phyloP scores from a whole-genome alignment of 2,113 vertebrate species.

The Zapus hudsonius region DNA sequence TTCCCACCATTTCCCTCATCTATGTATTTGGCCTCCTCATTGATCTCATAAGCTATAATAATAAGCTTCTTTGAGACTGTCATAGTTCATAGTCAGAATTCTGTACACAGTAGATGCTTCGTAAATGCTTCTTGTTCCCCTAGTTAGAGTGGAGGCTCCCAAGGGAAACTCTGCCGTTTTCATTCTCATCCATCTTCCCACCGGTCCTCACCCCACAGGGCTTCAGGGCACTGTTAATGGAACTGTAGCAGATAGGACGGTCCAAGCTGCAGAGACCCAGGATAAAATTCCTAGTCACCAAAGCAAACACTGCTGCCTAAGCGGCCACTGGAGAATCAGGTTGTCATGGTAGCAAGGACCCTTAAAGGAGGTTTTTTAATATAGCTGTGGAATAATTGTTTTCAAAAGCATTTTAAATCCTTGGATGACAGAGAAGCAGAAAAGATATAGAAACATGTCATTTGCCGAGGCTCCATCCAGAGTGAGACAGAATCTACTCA shows the following conservation, averaged over 20 bases:
- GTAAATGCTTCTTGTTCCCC: not conserved
- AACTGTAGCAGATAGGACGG: not conserved
- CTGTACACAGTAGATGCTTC: constrained; percentile 41
- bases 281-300: constrained; percentile 16
- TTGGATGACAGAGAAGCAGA: not conserved
- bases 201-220: not conserved
- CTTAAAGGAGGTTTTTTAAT: constrained; percentile 53
- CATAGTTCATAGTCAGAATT: not conserved
- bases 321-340: constrained; percentile 10
- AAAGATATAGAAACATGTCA: not conserved
- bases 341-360: constrained; percentile 57
- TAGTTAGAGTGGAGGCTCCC: constrained; percentile 11
- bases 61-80: not conserved
- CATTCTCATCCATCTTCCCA: not conserved
- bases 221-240: not conserved
- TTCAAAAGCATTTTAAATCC: constrained; percentile 53
- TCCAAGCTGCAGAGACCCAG: not conserved
- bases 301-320: constrained; percentile 13
- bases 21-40: not conserved
- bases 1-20: not conserved
- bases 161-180: not conserved
- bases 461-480: not conserved
- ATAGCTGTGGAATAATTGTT: constrained; percentile 47
- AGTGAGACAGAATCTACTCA: not conserved
- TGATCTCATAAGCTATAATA: not conserved